Base-by-base conservation (phyloP, 2,797 vertebrate genomes). In the Onychomys torridus region DNA sequence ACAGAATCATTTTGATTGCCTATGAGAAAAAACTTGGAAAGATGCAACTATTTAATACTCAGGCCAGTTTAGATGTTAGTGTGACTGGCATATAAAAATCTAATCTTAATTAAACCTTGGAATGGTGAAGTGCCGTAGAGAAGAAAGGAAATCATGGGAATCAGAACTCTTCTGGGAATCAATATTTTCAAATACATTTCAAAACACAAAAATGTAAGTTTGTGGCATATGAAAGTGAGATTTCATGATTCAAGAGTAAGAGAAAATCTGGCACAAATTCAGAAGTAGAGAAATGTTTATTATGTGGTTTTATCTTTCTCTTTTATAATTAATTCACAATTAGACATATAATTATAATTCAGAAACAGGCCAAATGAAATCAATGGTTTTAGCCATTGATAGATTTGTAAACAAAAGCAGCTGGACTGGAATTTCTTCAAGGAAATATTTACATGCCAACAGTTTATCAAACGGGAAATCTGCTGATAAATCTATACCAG, bases 341-440 rank as follows among this genome's bases (percentile, higher is more conserved):
- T 98, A 98, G 98, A 98, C 95, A 89, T 98, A 97, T 92, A 99
- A 98, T 98, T 98, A 98, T 98, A 98, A 98, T 98, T 98, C 98
- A 98, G 96, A 98, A 97, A 98, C 88, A 57, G 96, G 97, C 93
- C 98, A 98, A 98, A 98, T 98, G 93, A 92, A 98, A 98, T 98
- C 95, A 92, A 40, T 98, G 97, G 97, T 97, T 98, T 98, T 98
- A 98, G 98, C 98, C 98, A 98, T 98, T 98, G 98, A 98, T 98
- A 98, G 98, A 99, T 98, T 98, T 98, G 98, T 99, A 99, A 99
- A 98, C 98, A 98, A 98, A 98, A 98, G 98, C 98, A 99, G 98
- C 98, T 99, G 98, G 98, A 98, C 98, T 98, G 97, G 97, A 98
- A 98, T 98, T 98, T 98, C 98, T 98, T 98, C 98, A 98, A 98